These are phyloP conservation scores for Ichneumoninae sp. DNA, from an alignment of 2,888 invertebrate species.

Conservation along the genomic window DNA sequence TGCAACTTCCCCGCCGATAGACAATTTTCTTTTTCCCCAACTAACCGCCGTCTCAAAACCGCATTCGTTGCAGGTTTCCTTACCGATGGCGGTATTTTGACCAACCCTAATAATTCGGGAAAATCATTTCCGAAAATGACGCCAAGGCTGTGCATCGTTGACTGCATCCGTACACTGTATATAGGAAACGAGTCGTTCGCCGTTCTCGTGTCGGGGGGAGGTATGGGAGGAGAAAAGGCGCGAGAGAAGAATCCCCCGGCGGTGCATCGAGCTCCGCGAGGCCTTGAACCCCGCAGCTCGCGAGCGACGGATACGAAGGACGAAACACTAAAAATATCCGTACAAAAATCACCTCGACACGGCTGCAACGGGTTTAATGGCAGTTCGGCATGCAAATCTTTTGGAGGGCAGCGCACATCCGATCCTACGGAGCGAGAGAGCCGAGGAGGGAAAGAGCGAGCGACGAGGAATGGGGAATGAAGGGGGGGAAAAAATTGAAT, in stretches of 20 bases:
- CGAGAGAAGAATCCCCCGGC: slow-evolving; percentile 54
- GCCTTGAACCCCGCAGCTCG: slow-evolving; percentile 78
- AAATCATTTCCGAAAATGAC: not conserved
- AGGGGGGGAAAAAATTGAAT: not conserved
- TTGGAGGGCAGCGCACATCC: slow-evolving; percentile 69
- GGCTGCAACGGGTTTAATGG: slow-evolving; percentile 77
- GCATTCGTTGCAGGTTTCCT: too few relatives aligned
- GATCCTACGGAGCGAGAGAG: slow-evolving; percentile 60
- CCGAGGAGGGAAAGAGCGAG: slow-evolving; percentile 5
- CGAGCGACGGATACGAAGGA: slow-evolving; percentile 78
- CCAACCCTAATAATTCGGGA: not conserved
- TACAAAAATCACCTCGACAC: slow-evolving; percentile 77
- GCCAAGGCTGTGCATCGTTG: not conserved
- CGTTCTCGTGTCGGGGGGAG: slow-evolving; percentile 38
- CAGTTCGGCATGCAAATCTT: slow-evolving; percentile 76
- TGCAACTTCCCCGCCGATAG: too few relatives aligned
- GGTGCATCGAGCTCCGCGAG: slow-evolving; percentile 43
- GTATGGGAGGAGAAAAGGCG: slow-evolving; percentile 56
- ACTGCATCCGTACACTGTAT: slow-evolving; percentile 45
- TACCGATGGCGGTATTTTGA: too few relatives aligned
- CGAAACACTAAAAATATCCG: slow-evolving; percentile 80
- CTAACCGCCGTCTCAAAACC: too few relatives aligned
- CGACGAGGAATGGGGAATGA: slow-evolving; percentile 3
- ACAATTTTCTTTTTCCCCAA: too few relatives aligned
- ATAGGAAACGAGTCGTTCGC: slow-evolving; percentile 48